A percentile compares a stretch with the other conserved stretches of the same genome.
Conservation (phyloP, 2,888 invertebrate genomes). For the Teleiodes luculella region DNA sequence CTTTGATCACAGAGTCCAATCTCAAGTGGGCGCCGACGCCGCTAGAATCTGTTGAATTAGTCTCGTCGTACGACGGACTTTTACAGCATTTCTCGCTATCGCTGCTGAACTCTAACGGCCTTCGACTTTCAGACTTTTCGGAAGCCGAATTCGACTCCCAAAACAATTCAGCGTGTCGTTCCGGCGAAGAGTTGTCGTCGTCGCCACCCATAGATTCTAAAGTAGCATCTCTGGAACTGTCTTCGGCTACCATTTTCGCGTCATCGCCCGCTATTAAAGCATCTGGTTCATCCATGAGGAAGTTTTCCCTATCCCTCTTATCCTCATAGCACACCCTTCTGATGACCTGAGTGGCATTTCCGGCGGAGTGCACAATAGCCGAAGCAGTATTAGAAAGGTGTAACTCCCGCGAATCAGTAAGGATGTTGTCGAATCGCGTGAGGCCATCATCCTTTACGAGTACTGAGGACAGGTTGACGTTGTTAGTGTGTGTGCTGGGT, state of each 20-base stretch:
- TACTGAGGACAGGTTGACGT: constrained; percentile 50
- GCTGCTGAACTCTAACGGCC: constrained; percentile 63
- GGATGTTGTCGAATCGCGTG: constrained; percentile 54
- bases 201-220: constrained; percentile 53
- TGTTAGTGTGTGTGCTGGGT: constrained; percentile 39
- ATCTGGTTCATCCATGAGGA: constrained; percentile 53
- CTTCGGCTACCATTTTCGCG: constrained; percentile 57
- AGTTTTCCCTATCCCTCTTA: constrained; percentile 44
- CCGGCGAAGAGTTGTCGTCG: constrained; percentile 60
- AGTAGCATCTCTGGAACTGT: constrained; percentile 50
- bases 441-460: constrained; percentile 59
- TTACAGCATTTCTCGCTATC: constrained; percentile 74
- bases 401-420: constrained; percentile 56
- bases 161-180: constrained; percentile 60
- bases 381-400: constrained; percentile 58
- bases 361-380: constrained; percentile 59
- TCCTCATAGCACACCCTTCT: constrained; percentile 60
- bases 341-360: constrained; percentile 67
- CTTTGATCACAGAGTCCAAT: constrained; percentile 71
- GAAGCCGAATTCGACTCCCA: constrained; percentile 70
- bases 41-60: constrained; percentile 65
- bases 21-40: constrained; percentile 58
- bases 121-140: constrained; percentile 52
- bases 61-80: constrained; percentile 64
- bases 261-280: constrained; percentile 51